Evolutionary conservation across 2,113 vertebrate species (phyloP).

Genomic region (Kobus ellipsiprymnus): DNA sequence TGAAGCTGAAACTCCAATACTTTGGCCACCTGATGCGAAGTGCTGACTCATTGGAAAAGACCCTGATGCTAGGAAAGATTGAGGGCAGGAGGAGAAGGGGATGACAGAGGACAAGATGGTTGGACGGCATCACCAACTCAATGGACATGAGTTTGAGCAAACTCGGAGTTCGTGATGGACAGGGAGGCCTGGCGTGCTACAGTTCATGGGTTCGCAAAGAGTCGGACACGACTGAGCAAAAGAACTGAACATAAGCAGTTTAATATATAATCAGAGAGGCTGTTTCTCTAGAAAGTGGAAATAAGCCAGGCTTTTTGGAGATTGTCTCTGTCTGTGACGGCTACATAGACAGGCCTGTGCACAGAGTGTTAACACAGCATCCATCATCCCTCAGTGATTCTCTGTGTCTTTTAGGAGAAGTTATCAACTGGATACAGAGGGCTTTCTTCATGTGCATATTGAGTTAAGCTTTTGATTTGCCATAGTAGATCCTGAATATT

Average conservation of each 20-base stretch:
- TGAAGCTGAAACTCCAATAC: background rate
- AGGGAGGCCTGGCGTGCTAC: background rate
- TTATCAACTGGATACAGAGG: background rate
- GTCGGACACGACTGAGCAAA: background rate
- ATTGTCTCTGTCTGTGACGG: background rate
- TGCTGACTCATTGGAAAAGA: background rate
- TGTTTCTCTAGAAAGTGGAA: conserved; percentile 2
- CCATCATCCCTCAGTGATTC: background rate
- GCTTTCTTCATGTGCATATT: background rate
- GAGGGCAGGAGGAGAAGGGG: background rate
- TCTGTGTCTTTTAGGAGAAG: background rate
- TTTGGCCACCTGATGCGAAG: background rate
- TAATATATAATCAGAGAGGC: background rate
- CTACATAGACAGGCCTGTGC: background rate
- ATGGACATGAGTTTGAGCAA: background rate
- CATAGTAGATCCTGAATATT: background rate
- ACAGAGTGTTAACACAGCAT: background rate
- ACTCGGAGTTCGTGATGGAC: background rate
- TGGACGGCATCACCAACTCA: background rate
- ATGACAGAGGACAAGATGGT: background rate
- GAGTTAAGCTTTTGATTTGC: conserved; percentile 36
- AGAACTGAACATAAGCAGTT: background rate
- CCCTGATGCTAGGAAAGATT: background rate
- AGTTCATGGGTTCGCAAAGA: background rate
- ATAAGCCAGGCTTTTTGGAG: background rate